Evolutionary conservation across 1,140 invertebrate genomes (phyloP).

Genomic region (Aporrectodea caliginosa): DNA sequence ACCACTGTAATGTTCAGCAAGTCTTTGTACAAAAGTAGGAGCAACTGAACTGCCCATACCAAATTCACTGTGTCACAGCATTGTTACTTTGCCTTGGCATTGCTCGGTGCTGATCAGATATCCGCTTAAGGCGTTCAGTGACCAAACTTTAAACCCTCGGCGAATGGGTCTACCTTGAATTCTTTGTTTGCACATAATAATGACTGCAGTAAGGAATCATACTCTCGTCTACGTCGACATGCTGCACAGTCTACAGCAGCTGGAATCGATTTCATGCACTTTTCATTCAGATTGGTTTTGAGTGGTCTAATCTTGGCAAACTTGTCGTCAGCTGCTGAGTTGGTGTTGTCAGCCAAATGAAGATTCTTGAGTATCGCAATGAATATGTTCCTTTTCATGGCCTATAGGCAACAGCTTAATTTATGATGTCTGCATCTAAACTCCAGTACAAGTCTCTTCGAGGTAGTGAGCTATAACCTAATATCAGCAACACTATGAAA

Average conservation of each 20-base stretch:
- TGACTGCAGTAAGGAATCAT: too few species aligned
- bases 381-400: not conserved
- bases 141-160: not conserved
- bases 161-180: slow-evolving; percentile 4
- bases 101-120: slow-evolving; percentile 1
- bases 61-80: not conserved
- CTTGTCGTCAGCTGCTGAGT: too few species aligned
- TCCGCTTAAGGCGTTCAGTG: not conserved
- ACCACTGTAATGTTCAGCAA: not conserved
- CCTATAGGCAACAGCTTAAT: not conserved
- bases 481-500: not conserved
- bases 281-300: not conserved
- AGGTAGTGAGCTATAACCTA: not conserved
- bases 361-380: not conserved
- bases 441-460: too few species aligned
- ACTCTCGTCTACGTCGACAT: too few species aligned
- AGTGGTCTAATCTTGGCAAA: not conserved
- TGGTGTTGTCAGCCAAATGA: slow-evolving; percentile 1
- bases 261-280: not conserved
- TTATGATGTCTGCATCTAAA: slow-evolving; percentile 1
- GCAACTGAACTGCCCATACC: not conserved
- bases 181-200: not conserved
- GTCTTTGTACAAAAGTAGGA: not conserved
- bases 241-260: not conserved
- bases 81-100: not conserved